Evolutionary conservation across 1,140 invertebrate genomes (phyloP), one percentile per base, ranked within the genome.

Genomic region (Euura lappo): DNA sequence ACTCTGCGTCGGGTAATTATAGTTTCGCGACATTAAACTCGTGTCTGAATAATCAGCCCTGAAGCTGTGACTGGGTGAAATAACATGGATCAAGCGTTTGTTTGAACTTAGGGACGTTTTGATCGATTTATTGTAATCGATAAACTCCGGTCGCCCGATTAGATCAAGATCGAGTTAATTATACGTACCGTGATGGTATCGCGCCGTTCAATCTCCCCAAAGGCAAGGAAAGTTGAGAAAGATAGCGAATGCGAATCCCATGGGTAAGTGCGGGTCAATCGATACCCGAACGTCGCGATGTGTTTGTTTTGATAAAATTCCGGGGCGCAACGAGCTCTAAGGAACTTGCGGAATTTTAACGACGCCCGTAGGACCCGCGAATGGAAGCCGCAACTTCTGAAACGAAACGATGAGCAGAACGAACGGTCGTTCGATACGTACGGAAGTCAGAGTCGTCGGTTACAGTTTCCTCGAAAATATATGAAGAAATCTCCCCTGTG

Each of bases 81-180:
- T n/a, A n/a, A 8, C 51, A n/a, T 3, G 51, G 13, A 60, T 60
- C 13, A 60, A 60, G 51, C 51, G 51, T 60, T 60, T 60, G 51
- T 60, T 60, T 60, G 5, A 60, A 60, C 51, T 60, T 60, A 11
- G 10, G 51, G 51, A 60, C 51, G 13, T 60, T 60, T n/a, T 6
- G 51, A 60, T 60, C 51, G 51, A 60, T 60, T 60, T 60, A 60
- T 60, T 60, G 51, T n/a, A 6, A 60, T 60, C 51, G 51, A 8
- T 8, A n/a, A 28, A 28, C 28, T 28, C 51, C 8, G 13, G 10
- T n/a, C 13, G 5, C 51, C 6, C 51, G 51, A 8, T 60, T 60
- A 60, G 51, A 60, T 60, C 51, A 6, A 60, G 51, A 60, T 60
- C 51, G 51, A 60, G 51, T 60, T 60, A 60, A 60, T 60, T 60